phyloP scores from a whole-genome alignment of 1,140 invertebrate species.

The Pogonomyrmex barbatus region DNA sequence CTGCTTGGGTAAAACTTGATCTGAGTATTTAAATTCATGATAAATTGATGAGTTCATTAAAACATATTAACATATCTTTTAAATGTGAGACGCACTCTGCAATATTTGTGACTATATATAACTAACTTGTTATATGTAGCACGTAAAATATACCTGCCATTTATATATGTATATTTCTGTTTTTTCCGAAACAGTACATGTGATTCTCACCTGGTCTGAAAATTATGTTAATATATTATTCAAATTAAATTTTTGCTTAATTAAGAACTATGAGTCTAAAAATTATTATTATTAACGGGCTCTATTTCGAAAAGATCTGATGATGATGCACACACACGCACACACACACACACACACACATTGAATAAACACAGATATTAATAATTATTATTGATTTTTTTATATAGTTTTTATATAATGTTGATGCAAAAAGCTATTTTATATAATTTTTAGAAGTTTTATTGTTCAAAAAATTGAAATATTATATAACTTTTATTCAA shows the following conservation, averaged over 20 bases:
- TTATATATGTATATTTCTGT: conserved; percentile 35
- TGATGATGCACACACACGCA: not conserved
- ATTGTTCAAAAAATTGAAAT: too few species aligned
- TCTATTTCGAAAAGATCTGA: not conserved
- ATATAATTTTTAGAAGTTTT: not conserved
- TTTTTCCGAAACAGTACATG: not conserved
- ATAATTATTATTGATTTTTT: not conserved
- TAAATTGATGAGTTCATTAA: not conserved
- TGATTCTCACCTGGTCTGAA: conserved; percentile 12
- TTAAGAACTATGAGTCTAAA: not conserved
- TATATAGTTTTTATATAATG: not conserved
- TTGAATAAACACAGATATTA: too few species aligned
- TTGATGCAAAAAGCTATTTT: not conserved
- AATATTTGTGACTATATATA: not conserved
- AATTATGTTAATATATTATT: conserved; percentile 31
- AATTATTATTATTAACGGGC: not conserved
- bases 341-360: too few species aligned
- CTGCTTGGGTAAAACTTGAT: not conserved
- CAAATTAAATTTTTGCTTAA: not conserved
- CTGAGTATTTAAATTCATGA: not conserved
- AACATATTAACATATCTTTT: not conserved
- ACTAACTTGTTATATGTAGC: not conserved
- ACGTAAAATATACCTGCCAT: not conserved
- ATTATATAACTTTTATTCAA: too few species aligned
- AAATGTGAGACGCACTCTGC: not conserved